phyloP scores from a whole-genome alignment of 2,113 vertebrate genomes.

The Ramphastos sulfuratus region DNA sequence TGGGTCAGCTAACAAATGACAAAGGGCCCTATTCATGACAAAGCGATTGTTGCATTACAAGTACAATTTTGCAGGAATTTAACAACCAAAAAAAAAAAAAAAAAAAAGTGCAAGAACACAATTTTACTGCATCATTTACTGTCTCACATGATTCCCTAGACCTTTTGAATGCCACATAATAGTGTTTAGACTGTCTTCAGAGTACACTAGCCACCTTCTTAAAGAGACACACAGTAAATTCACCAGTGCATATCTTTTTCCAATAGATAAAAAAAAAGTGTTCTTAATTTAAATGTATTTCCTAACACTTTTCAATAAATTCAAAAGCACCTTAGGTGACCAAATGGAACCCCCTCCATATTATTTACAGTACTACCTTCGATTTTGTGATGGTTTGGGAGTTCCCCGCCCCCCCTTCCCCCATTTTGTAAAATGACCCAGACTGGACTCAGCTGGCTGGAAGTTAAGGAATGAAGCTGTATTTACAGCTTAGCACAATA shows the following conservation, averaged over 20 bases:
- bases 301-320: background rate
- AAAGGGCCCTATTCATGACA: constrained; percentile 45
- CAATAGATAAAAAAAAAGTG: background rate
- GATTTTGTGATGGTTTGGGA: background rate
- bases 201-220: background rate
- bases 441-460: too few species aligned
- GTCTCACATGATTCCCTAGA: background rate
- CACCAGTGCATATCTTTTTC: background rate
- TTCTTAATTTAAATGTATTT: background rate
- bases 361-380: background rate
- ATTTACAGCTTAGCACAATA: too few species aligned
- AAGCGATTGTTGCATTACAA: constrained; percentile 28
- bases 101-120: background rate
- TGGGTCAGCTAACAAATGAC: constrained; percentile 59
- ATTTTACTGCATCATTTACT: constrained; percentile 53
- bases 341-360: background rate
- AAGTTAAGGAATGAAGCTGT: too few species aligned
- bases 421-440: too few species aligned
- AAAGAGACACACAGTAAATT: background rate
- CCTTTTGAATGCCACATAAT: background rate
- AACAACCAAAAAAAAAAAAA: background rate
- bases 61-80: constrained; percentile 65
- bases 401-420: too few species aligned
- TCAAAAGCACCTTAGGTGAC: background rate
- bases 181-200: background rate